Evolutionary conservation across 2,113 vertebrate species (phyloP).

Genomic region (Esox niger): DNA sequence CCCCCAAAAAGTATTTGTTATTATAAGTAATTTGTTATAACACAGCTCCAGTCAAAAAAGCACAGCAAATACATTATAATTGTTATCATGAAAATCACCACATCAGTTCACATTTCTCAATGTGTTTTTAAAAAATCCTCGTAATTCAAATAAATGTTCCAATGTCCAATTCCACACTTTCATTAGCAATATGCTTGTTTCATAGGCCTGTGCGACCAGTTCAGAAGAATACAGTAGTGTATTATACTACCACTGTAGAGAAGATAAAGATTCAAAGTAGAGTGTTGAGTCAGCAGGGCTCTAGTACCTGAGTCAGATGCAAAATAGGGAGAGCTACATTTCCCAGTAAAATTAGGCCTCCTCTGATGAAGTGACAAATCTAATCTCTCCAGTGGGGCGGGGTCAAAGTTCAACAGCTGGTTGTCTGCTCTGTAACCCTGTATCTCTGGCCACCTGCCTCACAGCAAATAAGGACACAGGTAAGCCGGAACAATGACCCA

Average conservation of each 20-base stretch:
- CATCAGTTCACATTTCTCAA: no score
- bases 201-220: background rate
- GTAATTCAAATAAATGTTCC: no score
- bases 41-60: no score
- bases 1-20: no score
- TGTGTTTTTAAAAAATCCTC: no score
- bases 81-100: no score
- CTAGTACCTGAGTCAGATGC: slow-evolving; percentile 12
- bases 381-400: slow-evolving; percentile 31
- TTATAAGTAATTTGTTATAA: no score
- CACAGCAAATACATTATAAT: no score
- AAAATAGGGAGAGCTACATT: slow-evolving; percentile 33
- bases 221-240: background rate
- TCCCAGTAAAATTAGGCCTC: slow-evolving; percentile 35
- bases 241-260: slow-evolving; percentile 1
- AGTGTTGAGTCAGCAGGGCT: slow-evolving; percentile 1
- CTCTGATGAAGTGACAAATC: slow-evolving; percentile 31
- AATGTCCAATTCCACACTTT: background rate
- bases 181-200: background rate
- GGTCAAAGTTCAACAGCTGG: slow-evolving; percentile 26
- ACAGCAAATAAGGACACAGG: slow-evolving; percentile 19
- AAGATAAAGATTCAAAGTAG: slow-evolving; percentile 59
- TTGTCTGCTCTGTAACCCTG: background rate
- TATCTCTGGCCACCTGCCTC: slow-evolving; percentile 18
- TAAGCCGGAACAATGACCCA: slow-evolving; percentile 1